Evolutionary conservation across 2,888 invertebrate genomes (phyloP), one percentile per base, ranked within the genome.

Genomic region (Carpatolechia fugitivella): DNA sequence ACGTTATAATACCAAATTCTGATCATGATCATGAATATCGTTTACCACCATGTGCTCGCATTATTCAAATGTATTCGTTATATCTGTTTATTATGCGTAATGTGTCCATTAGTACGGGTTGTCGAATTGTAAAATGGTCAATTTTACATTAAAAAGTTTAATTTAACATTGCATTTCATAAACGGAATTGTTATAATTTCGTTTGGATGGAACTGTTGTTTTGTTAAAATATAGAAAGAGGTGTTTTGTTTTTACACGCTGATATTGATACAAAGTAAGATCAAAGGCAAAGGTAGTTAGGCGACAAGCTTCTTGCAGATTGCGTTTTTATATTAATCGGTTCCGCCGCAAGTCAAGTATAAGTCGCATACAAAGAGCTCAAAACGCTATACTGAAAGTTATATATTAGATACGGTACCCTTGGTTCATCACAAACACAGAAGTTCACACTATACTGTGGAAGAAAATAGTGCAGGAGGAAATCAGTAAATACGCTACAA

Each of bases 81-180:
- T 20, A 31, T 44, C 31, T 47, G 33, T 51, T 55, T 55, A 50
- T 51, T 36, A 50, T 50, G 33, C 50, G 50, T 55, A 55, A 55
- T 55, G 18, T 55, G 50, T 44, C 46, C 40, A 35, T 50, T 44
- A 55, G 29, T 51, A 36, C 35, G 35, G 14, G 46, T 41, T 46
- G 50, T 55, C 49, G 40, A 54, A 54, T 54, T 54, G 31, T 49
- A 47, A 36, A 48, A 36, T 31, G 40, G 40, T 49, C 41, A 49
- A 36, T 44, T 44, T 35, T 35, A 49, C 47, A 16, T 47, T 14
- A 47, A 46, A 31, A 31, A 10, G 31, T 31, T 46, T 11, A 47
- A 29, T 44, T 44, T 44, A 29, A 3, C 24, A n/a, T 44, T 20
- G 29, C 3, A n/a, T 44, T 44, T 44, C 33, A n/a, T 44, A 20